These are phyloP conservation scores for Synergus laeviventris DNA, from an alignment of 2,888 invertebrate genomes.

Conservation along the genomic window DNA sequence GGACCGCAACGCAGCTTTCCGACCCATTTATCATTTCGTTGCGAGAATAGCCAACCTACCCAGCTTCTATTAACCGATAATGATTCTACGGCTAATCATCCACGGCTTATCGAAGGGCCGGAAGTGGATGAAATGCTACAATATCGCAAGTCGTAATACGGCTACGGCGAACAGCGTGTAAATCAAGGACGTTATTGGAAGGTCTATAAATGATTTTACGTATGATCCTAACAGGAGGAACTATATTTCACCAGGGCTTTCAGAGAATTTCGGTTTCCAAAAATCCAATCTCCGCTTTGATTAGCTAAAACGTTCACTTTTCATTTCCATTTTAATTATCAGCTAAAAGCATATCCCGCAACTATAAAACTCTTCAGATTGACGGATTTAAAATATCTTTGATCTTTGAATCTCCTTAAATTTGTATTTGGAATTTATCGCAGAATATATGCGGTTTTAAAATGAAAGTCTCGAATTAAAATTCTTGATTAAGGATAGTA, in stretches of 20 bases:
- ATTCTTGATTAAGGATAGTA: neutral
- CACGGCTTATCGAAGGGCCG: slow-evolving; percentile 43
- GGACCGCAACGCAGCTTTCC: slow-evolving; percentile 41
- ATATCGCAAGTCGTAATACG: slow-evolving; percentile 34
- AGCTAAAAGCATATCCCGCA: neutral
- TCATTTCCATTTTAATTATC: slow-evolving; percentile 1
- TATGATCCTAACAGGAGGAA: neutral
- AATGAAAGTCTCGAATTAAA: neutral
- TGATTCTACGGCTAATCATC: slow-evolving; percentile 54
- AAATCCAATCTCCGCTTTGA: slow-evolving; percentile 23
- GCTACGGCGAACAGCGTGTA: slow-evolving; percentile 29
- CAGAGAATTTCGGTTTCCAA: slow-evolving; percentile 4
- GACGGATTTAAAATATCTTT: neutral
- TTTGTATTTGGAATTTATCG: neutral
- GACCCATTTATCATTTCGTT: slow-evolving; percentile 51
- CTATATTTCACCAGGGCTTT: slow-evolving; percentile 4
- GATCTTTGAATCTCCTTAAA: neutral
- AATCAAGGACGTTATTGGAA: slow-evolving; percentile 30
- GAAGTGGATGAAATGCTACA: slow-evolving; percentile 37
- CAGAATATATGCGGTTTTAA: neutral
- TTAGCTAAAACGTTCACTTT: slow-evolving; percentile 18
- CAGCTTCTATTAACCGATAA: slow-evolving; percentile 46
- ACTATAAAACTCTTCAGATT: neutral
- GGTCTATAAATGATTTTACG: slow-evolving; percentile 16
- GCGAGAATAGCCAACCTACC: slow-evolving; percentile 32